These are phyloP conservation scores for Zaprionus africanus DNA, from an alignment of 1,140 invertebrate species.

Conservation along the genomic window DNA sequence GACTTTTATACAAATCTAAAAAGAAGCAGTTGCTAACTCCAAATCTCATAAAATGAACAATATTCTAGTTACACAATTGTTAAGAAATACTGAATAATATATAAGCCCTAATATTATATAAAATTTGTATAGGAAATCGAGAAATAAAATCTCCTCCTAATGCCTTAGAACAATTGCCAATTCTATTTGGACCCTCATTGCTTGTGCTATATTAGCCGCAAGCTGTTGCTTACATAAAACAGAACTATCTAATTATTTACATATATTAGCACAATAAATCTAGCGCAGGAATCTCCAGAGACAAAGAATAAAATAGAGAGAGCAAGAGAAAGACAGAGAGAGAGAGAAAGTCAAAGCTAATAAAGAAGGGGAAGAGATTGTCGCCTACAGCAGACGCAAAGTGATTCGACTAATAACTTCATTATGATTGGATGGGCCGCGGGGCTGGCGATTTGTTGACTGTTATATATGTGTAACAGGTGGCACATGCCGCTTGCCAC, in stretches of 20 bases:
- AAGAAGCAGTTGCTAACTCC: too few relatives aligned
- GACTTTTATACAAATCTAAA: too few relatives aligned
- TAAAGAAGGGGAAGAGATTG: slow-evolving; percentile 5
- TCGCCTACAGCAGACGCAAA: slow-evolving; percentile 40
- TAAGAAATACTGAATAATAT: too few relatives aligned
- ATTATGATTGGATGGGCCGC: slow-evolving; percentile 57
- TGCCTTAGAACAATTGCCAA: not conserved
- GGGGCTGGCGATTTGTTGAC: slow-evolving; percentile 61
- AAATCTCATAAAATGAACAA: too few relatives aligned
- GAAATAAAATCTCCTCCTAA: too few relatives aligned
- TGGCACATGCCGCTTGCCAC: slow-evolving; percentile 49
- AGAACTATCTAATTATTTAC: not conserved
- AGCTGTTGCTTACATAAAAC: not conserved
- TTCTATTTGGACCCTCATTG: not conserved
- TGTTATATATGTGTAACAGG: slow-evolving; percentile 71
- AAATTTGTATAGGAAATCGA: too few relatives aligned
- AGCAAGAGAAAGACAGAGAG: not conserved
- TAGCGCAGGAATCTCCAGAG: not conserved
- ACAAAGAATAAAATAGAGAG: not conserved
- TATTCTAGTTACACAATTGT: too few relatives aligned
- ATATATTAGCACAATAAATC: slow-evolving; percentile 5
- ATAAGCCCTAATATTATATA: not conserved
- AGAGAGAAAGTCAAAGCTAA: not conserved
- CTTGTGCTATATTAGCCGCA: not conserved
- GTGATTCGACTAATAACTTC: slow-evolving; percentile 77